phyloP scores from a whole-genome alignment of 2,888 invertebrate species.

The Stenotaenia linearis region DNA sequence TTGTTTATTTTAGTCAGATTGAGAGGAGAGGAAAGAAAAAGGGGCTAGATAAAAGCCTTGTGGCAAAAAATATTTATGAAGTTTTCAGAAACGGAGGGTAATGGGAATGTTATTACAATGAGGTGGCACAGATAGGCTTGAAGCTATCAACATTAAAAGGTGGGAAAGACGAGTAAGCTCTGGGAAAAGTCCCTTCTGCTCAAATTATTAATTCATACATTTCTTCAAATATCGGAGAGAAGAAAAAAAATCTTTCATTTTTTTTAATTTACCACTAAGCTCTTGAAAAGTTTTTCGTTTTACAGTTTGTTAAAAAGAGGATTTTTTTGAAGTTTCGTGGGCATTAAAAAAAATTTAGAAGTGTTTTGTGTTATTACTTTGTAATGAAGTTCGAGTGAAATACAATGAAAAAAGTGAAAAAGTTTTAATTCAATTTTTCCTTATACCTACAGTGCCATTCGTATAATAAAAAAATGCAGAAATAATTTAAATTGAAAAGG shows the following conservation, averaged over 20 bases:
- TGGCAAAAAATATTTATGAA: not conserved
- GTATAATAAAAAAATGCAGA: too few species aligned
- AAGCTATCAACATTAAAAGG: conserved; percentile 4
- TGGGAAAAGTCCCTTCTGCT: conserved; percentile 5
- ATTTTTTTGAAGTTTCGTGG: too few species aligned
- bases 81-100: not conserved
- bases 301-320: not conserved
- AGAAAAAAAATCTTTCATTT: not conserved
- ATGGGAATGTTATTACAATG: not conserved
- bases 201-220: not conserved
- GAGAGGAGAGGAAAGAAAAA: not conserved
- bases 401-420: not conserved
- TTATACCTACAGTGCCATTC: not conserved
- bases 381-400: not conserved
- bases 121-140: not conserved
- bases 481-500: not conserved
- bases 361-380: not conserved
- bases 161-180: not conserved
- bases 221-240: not conserved
- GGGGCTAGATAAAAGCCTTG: not conserved
- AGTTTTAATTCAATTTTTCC: not conserved
- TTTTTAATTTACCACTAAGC: not conserved
- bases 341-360: too few species aligned
- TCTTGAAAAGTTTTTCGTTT: not conserved
- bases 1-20: not conserved